Conservation (phyloP, 2,888 invertebrate species). For the Chrysolina oricalcia region DNA sequence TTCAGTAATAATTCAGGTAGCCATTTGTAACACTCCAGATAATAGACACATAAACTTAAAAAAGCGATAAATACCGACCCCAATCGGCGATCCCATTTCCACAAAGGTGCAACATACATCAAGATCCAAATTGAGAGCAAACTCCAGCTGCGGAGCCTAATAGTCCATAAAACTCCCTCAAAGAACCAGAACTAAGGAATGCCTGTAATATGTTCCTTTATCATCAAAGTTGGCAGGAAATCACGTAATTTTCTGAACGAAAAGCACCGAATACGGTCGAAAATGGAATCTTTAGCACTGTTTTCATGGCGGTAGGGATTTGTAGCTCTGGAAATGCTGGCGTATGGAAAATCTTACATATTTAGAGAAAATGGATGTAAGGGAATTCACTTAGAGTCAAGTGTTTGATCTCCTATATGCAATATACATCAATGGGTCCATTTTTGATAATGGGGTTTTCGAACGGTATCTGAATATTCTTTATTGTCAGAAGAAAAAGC, state of each 20-base stretch:
- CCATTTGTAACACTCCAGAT: too few relatives aligned
- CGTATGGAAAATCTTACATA: too few relatives aligned
- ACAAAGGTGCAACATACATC: slow-evolving; percentile 28
- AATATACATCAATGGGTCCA: too few relatives aligned
- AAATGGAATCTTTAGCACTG: not conserved
- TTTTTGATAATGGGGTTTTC: too few relatives aligned
- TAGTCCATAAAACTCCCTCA: slow-evolving; percentile 24
- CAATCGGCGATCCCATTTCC: slow-evolving; percentile 5
- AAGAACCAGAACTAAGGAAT: not conserved
- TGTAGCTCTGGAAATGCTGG: not conserved
- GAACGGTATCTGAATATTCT: too few relatives aligned
- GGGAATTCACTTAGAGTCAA: too few relatives aligned
- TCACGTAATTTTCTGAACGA: slow-evolving; percentile 5
- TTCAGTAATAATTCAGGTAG: too few relatives aligned
- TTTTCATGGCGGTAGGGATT: not conserved
- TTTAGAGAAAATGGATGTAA: too few relatives aligned
- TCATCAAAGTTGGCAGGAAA: slow-evolving; percentile 13
- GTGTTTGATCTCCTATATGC: too few relatives aligned
- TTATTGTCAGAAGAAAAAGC: too few relatives aligned
- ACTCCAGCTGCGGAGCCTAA: not conserved
- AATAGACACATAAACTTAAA: not conserved
- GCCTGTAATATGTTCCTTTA: slow-evolving; percentile 3
- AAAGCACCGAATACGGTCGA: not conserved
- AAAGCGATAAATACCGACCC: slow-evolving; percentile 27
- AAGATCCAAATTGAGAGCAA: slow-evolving; percentile 26